Conservation (phyloP, 1,140 invertebrate genomes). For the Drosophila carrolli region DNA sequence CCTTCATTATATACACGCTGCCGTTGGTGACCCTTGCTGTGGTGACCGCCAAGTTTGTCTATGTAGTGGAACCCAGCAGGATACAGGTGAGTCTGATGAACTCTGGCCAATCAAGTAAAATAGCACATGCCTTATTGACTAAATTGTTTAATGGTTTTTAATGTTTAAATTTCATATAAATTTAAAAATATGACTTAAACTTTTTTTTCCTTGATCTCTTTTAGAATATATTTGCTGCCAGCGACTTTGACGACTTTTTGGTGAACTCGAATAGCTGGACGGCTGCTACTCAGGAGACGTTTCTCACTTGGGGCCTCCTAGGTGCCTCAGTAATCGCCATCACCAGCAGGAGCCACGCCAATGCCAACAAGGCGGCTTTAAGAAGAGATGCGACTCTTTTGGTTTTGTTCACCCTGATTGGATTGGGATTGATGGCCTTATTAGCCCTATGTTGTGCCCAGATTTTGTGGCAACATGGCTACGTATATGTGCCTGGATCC, state of each 20-base stretch:
- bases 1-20: conserved; percentile 61
- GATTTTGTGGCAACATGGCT: conserved; percentile 90
- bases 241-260: conserved; percentile 93
- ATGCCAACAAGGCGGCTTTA: conserved; percentile 88
- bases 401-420: conserved; percentile 91
- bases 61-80: conserved; percentile 65
- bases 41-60: conserved; percentile 71
- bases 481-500: conserved; percentile 91
- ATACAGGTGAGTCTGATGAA: conserved; percentile 56
- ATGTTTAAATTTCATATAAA: too few relatives aligned
- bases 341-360: conserved; percentile 88
- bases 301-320: conserved; percentile 95
- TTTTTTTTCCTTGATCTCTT: background rate
- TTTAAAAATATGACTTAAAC: too few relatives aligned
- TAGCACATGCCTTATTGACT: too few relatives aligned
- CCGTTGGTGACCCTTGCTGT: conserved; percentile 60
- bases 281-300: conserved; percentile 94
- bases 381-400: conserved; percentile 92
- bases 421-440: conserved; percentile 90
- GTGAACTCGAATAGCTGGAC: conserved; percentile 94
- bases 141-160: too few relatives aligned
- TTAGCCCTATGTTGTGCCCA: conserved; percentile 92
- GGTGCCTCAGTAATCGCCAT: conserved; percentile 93
- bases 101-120: too few relatives aligned
- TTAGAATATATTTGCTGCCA: conserved; percentile 90